These are phyloP conservation scores for Zalophus californianus DNA, from an alignment of 2,797 vertebrate genomes.

Conservation along the genomic window DNA sequence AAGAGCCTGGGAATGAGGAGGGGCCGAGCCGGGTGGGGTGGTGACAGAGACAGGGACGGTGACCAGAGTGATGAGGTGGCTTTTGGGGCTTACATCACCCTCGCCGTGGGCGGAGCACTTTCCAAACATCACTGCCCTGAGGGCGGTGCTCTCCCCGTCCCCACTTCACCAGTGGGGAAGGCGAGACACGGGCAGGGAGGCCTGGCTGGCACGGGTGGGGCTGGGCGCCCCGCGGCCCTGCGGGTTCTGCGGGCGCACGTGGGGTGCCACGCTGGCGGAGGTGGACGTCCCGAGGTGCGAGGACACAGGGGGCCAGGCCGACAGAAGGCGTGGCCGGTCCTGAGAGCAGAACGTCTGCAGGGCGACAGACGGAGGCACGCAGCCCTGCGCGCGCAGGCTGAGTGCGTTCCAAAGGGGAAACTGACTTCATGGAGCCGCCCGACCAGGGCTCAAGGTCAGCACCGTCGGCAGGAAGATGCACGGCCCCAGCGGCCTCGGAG, in stretches of 20 bases:
- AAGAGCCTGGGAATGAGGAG: background rate
- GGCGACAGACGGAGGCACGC: background rate
- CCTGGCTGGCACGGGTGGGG: background rate
- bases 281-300: background rate
- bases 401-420: accelerated
- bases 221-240: too few species aligned
- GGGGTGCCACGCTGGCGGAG: background rate
- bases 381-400: background rate
- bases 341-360: background rate
- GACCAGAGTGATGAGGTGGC: background rate
- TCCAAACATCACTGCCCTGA: background rate
- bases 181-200: accelerated
- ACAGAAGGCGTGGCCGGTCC: background rate
- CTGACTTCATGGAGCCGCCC: background rate
- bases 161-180: background rate
- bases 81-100: background rate
- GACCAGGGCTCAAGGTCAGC: background rate
- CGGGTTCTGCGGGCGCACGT: background rate
- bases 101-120: background rate
- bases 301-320: background rate
- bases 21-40: background rate
- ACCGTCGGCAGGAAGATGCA: background rate
- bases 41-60: too few species aligned
- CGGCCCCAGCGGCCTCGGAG: background rate
- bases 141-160: background rate